Evolutionary conservation across 2,113 vertebrate genomes (phyloP).

Genomic region (Pseudorasbora parva): DNA sequence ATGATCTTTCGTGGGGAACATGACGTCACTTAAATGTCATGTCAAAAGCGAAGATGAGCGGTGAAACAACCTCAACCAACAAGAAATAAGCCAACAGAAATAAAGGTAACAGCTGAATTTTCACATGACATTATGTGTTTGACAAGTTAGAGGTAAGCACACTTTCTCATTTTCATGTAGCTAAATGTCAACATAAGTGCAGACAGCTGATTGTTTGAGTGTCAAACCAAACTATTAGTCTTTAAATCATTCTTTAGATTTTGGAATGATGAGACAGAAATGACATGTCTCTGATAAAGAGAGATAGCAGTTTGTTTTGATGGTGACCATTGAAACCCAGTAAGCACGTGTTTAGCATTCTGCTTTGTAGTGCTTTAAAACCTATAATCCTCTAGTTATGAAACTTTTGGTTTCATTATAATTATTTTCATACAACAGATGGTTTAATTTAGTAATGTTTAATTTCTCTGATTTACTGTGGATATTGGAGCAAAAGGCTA

Average conservation of each 20-base stretch:
- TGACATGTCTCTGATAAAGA: not conserved
- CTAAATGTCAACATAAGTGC: not conserved
- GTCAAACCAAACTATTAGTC: not conserved
- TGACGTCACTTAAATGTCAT: not conserved
- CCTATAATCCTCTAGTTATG: not conserved
- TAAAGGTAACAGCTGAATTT: not conserved
- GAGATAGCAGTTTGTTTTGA: not conserved
- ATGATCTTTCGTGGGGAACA: not conserved
- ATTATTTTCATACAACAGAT: slow-evolving; percentile 30
- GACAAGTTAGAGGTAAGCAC: slow-evolving; percentile 2
- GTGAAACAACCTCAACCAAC: not conserved
- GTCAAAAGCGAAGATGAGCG: not conserved
- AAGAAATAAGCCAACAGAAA: not conserved
- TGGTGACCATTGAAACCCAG: not conserved
- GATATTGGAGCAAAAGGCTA: not conserved
- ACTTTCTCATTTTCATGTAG: not conserved
- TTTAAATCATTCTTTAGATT: not conserved
- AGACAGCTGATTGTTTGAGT: not conserved
- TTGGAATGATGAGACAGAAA: not conserved
- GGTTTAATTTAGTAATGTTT: slow-evolving; percentile 36
- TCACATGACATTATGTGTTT: not conserved
- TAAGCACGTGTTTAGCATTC: not conserved
- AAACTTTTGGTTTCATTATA: slow-evolving; percentile 4
- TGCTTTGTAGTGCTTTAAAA: not conserved
- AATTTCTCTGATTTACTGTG: slow-evolving; percentile 13